Percentiles rank a stretch among this genome's conserved stretches.
phyloP scores from a whole-genome alignment of 2,797 vertebrate species.

The Bradypus variegatus region DNA sequence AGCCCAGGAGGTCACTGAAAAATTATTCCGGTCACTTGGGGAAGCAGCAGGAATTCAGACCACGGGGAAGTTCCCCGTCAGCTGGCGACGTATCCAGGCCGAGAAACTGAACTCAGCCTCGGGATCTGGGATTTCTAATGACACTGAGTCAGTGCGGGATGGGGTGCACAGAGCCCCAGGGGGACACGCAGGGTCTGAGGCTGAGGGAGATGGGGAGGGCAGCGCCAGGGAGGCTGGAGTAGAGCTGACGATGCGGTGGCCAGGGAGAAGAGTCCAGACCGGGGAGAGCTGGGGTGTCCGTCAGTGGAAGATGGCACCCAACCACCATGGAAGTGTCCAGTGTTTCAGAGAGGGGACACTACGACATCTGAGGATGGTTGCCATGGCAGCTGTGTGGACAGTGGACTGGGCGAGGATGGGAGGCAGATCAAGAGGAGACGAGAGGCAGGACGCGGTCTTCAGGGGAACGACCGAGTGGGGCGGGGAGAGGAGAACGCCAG shows the following conservation, averaged over 20 bases:
- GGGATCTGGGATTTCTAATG: neutral
- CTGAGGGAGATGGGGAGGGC: neutral
- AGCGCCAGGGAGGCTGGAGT: fast-evolving
- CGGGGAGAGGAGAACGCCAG: neutral
- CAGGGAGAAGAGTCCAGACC: neutral
- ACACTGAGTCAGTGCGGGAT: neutral
- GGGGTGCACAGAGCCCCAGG: neutral
- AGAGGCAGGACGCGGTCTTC: neutral
- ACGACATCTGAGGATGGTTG: neutral
- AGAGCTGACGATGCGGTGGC: neutral
- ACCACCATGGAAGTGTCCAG: neutral
- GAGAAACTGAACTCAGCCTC: neutral
- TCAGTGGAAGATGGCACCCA: neutral
- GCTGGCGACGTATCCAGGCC: neutral
- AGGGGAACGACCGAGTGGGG: neutral
- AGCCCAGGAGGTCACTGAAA: neutral
- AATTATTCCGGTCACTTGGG: neutral
- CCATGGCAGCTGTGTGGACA: neutral
- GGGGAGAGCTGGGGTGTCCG: too few species aligned
- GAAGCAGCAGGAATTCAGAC: neutral
- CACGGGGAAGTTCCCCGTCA: neutral
- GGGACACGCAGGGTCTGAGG: neutral
- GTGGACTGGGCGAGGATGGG: neutral
- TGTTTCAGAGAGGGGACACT: neutral
- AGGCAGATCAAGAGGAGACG: neutral